Base-by-base conservation (phyloP, 2,797 vertebrate species). In the Crenichthys baileyi region DNA sequence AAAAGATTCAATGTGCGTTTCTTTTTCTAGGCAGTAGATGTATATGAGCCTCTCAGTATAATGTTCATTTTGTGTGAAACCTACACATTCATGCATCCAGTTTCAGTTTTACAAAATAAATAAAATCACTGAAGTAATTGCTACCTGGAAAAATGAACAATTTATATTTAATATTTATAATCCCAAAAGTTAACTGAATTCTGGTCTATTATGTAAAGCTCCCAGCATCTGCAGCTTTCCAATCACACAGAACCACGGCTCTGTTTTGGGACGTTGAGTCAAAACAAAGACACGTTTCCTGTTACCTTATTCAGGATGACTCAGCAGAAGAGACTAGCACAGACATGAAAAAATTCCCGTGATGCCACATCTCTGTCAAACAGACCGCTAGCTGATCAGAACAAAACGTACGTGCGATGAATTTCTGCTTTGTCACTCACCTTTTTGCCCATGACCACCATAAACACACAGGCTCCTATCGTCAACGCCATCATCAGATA, bases 401-500 rank as follows among this genome's bases (percentile, higher is more conserved):
- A 51, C 5, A n/a, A 16, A 13, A 1, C 5, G 9, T 61, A 2
- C 7, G 26, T 15, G 22, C 36, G 55, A 60, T 20, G 71, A 3
- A 18, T 63, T 80, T 5, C 50, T 67, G 3, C 58, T 22, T 41
- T 39, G 50, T n/a, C 55, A 87, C 96, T 96, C 82, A 99, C 98
- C 96, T 84, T 83, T 93, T 99, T 99, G 63, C 98, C 98, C 70
- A 88, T 9, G 15, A 96, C 4, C 39, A 98, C 82, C 95, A 95
- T 97, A 0, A 9, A 0, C 22, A 97, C 0, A 79, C 97, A 99
- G 55, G 95, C 96, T 0, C 61, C 0, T 29, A 99, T 41, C 2
- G 97, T 97, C 83, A 92, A 0, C 0, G 39, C 92, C 0, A 98
- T 97, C 97, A 99, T 99, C 1, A 92, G 0, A 1, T 97, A 98